Percentiles rank a stretch among this genome's conserved stretches.
phyloP scores from a whole-genome alignment of 2,797 vertebrate species.

The Hybognathus amarus region DNA sequence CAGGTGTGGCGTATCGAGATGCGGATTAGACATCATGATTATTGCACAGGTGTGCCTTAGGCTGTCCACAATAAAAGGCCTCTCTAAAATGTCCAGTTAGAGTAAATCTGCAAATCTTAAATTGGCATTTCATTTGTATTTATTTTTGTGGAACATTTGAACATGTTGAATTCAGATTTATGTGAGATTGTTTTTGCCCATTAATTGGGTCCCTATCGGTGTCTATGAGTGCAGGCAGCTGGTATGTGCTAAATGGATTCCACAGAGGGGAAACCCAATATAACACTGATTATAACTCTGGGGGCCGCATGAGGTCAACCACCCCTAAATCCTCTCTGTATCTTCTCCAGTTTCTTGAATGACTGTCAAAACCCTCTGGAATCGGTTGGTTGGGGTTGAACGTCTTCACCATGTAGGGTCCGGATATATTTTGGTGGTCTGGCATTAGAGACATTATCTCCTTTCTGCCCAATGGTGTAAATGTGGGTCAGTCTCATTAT shows the following conservation, averaged over 20 bases:
- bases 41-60: too few relatives aligned
- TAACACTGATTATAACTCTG: slow-evolving; percentile 22
- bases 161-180: background rate
- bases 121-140: too few relatives aligned
- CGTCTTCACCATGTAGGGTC: slow-evolving; percentile 20
- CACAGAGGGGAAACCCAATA: slow-evolving; percentile 67
- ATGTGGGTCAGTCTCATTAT: too few relatives aligned
- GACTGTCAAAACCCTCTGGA: slow-evolving; percentile 29
- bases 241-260: slow-evolving; percentile 63
- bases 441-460: background rate
- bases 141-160: background rate
- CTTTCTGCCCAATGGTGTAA: too few relatives aligned
- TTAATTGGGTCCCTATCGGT: background rate
- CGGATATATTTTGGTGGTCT: slow-evolving; percentile 10
- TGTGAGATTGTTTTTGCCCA: background rate
- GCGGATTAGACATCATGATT: too few relatives aligned
- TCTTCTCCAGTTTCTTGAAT: slow-evolving; percentile 52
- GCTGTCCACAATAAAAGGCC: too few relatives aligned
- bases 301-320: background rate
- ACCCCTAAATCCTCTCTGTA: slow-evolving; percentile 40
- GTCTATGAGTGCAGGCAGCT: slow-evolving; percentile 33
- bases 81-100: too few relatives aligned
- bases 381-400: slow-evolving; percentile 18
- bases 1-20: too few relatives aligned
- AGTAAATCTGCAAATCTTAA: too few relatives aligned